Evolutionary conservation across 2,113 vertebrate species (phyloP), one percentile per base, ranked within the genome.

Genomic region (Regulus satrapa): DNA sequence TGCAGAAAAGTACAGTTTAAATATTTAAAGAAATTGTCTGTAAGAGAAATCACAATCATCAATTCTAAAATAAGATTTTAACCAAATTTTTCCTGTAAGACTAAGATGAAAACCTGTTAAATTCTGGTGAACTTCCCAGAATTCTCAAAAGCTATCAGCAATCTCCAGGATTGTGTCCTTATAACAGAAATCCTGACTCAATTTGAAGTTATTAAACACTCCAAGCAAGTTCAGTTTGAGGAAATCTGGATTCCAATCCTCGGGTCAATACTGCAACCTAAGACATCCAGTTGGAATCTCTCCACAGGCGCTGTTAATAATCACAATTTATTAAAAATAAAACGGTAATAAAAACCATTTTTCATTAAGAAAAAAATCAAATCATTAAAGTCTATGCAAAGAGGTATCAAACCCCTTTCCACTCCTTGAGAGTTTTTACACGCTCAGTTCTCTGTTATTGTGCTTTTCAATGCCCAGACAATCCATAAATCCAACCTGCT

Each of bases 401-500:
- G 31, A 41, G 56, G 10, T 25, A 29, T 19, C 43, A 52, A 73
- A 48, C 5, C 18, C 49, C 73, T 32, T 55, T 34, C 25, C 18
- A 26, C 31, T 78, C 54, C 51, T 23, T 34, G 34, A 71, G 25
- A 17, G 67, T 40, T 12, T 14, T 12, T 14, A 11, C 7, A 74
- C 2, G 9, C 32, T 88, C 56, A 72, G 26, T 31, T 72, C n/a
- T 62, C 41, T 64, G 38, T 5, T 46, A 0, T 16, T 76, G 21
- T 28, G 46, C 25, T 10, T 77, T 80, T 66, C 51, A 56, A 13
- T 2, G 10, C 46, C 5, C 69, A 73, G 12, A 79, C 7, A 68
- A 58, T 45, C 19, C 34, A 10, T n/a, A 59, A 79, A 52, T 29
- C 97, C 95, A 73, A 99, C 99, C 99, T 98, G 95, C 38, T 8